phyloP scores from a whole-genome alignment of 2,888 invertebrate genomes.

The Matsumyia berberina region DNA sequence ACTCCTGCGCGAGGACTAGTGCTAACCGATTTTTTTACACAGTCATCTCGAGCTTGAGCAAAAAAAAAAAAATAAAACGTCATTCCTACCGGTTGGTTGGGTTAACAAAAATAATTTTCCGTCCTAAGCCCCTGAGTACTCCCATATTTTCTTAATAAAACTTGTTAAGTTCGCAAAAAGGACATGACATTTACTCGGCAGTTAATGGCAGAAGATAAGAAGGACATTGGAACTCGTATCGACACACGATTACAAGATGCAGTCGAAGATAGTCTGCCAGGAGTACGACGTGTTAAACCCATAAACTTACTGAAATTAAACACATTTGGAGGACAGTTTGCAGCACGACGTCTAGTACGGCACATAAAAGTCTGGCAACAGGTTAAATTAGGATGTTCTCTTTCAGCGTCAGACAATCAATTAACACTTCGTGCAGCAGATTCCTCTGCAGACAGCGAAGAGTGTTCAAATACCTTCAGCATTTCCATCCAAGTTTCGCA shows the following conservation, averaged over 20 bases:
- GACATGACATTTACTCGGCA: background rate
- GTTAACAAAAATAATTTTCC: too few species aligned
- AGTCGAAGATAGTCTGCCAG: background rate
- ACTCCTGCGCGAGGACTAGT: too few species aligned
- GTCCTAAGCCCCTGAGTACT: too few species aligned
- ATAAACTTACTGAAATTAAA: conserved; percentile 34
- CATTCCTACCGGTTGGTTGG: too few species aligned
- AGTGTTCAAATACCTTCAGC: conserved; percentile 46
- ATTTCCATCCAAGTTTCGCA: background rate
- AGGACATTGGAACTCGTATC: too few species aligned
- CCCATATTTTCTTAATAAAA: too few species aligned
- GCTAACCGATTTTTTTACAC: too few species aligned
- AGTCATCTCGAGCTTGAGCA: too few species aligned
- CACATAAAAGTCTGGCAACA: conserved; percentile 23
- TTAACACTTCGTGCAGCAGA: conserved; percentile 48
- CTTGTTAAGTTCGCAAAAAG: too few species aligned
- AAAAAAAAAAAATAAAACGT: too few species aligned
- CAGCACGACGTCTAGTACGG: background rate
- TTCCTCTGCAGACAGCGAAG: conserved; percentile 20
- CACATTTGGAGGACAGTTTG: background rate
- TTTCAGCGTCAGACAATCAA: conserved; percentile 43
- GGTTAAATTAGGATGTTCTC: conserved; percentile 54
- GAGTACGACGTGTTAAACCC: background rate
- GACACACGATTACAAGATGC: background rate
- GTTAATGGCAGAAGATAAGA: background rate